phyloP scores from a whole-genome alignment of 1,140 invertebrate species.

The Parasteatoda tepidariorum region DNA sequence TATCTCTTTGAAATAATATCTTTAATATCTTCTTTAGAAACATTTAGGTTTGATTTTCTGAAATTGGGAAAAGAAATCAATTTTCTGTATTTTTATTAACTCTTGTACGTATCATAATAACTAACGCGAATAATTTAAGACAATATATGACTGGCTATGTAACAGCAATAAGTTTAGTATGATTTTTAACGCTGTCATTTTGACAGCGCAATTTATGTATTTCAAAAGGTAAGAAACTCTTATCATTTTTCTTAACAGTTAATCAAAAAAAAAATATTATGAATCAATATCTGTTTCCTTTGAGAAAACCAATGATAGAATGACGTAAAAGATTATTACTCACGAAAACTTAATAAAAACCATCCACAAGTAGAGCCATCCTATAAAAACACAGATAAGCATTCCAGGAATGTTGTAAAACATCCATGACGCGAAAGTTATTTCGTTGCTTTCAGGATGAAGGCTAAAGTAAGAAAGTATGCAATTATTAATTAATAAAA shows the following conservation, averaged over 20 bases:
- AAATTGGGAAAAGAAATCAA: not conserved
- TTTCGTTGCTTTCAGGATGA: constrained; percentile 52
- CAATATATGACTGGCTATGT: too few species aligned
- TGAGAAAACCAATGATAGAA: too few species aligned
- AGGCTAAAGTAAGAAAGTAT: constrained; percentile 41
- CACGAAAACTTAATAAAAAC: constrained; percentile 77
- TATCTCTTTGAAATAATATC: constrained; percentile 58
- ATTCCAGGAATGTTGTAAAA: constrained; percentile 77
- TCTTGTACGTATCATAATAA: too few species aligned
- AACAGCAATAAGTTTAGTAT: too few species aligned
- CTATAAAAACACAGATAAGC: constrained; percentile 78
- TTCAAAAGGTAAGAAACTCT: too few species aligned
- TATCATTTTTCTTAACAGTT: too few species aligned
- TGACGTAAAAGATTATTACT: constrained; percentile 1
- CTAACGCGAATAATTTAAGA: not conserved
- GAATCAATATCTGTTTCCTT: not conserved
- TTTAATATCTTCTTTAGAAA: constrained; percentile 51
- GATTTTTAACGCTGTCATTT: too few species aligned
- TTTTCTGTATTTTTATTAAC: too few species aligned
- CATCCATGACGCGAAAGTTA: constrained; percentile 84
- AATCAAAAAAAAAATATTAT: not conserved
- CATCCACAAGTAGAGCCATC: constrained; percentile 77
- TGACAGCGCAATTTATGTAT: too few species aligned
- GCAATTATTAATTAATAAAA: too few species aligned
- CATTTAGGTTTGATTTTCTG: constrained; percentile 22